Percentiles rank a stretch among this genome's conserved stretches.
These are phyloP conservation scores for Danionella cerebrum DNA, from an alignment of 2,113 vertebrate species.

Conservation along the genomic window DNA sequence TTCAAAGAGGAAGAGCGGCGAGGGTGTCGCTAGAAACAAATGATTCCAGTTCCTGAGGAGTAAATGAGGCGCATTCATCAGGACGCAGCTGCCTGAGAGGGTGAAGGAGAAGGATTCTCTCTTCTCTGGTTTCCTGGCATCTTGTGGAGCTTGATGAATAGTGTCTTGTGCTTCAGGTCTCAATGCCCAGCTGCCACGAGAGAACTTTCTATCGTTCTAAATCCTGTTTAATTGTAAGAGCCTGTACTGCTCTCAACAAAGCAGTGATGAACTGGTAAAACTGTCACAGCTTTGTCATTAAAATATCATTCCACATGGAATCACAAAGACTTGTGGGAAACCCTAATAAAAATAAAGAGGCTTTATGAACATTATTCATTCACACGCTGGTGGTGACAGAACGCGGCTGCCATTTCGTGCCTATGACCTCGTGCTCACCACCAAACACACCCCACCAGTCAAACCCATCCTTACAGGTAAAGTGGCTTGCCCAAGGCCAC, in stretches of 20 bases:
- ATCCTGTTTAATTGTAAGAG: neutral
- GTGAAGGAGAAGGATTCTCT: neutral
- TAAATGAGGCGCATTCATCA: constrained; percentile 31
- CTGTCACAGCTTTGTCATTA: no score
- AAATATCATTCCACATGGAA: neutral
- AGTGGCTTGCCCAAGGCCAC: no score
- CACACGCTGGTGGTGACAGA: no score
- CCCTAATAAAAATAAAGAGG: no score
- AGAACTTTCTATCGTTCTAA: neutral
- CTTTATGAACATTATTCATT: no score
- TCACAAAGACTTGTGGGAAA: no score
- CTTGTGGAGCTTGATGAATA: constrained; percentile 27
- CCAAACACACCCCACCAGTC: no score
- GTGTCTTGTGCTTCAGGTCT: constrained; percentile 22
- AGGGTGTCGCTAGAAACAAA: constrained; percentile 22
- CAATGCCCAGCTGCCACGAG: constrained; percentile 24
- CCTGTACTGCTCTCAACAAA: neutral
- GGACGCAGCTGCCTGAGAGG: constrained; percentile 41
- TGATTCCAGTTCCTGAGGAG: constrained; percentile 31
- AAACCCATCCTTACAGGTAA: no score
- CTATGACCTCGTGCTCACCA: no score
- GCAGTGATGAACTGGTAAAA: neutral
- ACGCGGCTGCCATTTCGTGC: no score
- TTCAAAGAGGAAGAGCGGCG: constrained; percentile 16
- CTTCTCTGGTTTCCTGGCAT: constrained; percentile 16